phyloP scores from a whole-genome alignment of 64 coral and sea anemone genomes.

The Actinia tenebrosa region DNA sequence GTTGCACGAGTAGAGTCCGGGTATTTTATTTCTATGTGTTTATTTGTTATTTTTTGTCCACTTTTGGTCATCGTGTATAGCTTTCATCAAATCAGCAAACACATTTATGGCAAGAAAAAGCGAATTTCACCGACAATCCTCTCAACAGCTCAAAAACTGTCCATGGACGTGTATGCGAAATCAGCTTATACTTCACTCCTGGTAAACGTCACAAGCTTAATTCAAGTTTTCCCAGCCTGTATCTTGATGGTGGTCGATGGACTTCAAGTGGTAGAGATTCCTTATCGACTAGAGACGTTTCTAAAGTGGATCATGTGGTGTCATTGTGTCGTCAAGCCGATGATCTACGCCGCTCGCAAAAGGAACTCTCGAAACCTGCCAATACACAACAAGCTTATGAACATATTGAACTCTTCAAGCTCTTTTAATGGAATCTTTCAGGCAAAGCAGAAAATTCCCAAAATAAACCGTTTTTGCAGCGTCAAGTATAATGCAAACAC shows the following conservation, averaged over 20 bases:
- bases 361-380: not conserved
- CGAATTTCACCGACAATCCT: slow-evolving; percentile 40
- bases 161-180: slow-evolving; percentile 55
- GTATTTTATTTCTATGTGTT: slow-evolving; percentile 14
- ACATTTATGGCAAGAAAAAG: slow-evolving; percentile 4
- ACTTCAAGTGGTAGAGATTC: slow-evolving; percentile 40
- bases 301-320: slow-evolving; percentile 86
- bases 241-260: slow-evolving; percentile 74
- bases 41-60: slow-evolving; percentile 18
- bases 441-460: too few relatives aligned
- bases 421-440: not conserved
- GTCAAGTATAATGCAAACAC: not conserved
- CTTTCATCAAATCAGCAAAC: slow-evolving; percentile 57
- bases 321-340: slow-evolving; percentile 76
- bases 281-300: slow-evolving; percentile 24
- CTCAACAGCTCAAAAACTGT: slow-evolving; percentile 51
- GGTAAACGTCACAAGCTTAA: slow-evolving; percentile 60
- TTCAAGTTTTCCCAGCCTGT: slow-evolving; percentile 90
- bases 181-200: slow-evolving; percentile 71
- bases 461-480: not conserved
- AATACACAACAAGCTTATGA: not conserved
- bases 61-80: slow-evolving; percentile 42
- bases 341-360: slow-evolving; percentile 53
- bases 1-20: not conserved
- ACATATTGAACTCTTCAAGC: not conserved